Evolutionary conservation across 2,888 invertebrate species (phyloP), one percentile per base, ranked within the genome.

Genomic region (Sabellastarte sp.): DNA sequence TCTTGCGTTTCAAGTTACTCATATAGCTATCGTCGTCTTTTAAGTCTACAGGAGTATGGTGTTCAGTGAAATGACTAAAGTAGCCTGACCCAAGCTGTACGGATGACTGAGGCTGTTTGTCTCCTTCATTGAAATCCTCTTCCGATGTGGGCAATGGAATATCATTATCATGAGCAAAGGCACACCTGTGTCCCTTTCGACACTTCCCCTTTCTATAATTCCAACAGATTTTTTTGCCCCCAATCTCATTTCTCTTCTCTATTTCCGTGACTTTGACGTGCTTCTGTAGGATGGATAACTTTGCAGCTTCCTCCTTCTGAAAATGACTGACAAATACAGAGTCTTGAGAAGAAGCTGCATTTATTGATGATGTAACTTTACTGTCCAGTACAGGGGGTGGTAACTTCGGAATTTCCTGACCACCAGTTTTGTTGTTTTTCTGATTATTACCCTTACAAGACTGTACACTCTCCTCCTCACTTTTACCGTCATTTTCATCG

Each of bases 201-300:
- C 95, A 95, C 32, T 90, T 88, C 1, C 95, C 94, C 81, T 93
- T 93, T 50, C 92, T 87, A 81, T 93, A 93, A 84, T 93, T 95
- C 92, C 93, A 95, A 84, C 95, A 95, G 67, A 95, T 80, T 91
- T 92, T 77, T 90, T 91, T 0, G 93, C 89, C 74, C 89, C 88
- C 52, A 77, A 76, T 3, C 62, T 63, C 28, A 32, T 31, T 55
- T 61, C 58, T 60, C 76, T n/a, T n/a, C n/a, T n/a, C n/a, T n/a
- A n/a, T n/a, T n/a, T n/a, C 80, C 76, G 91, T 93, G 93, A 95
- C 93, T 87, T 93, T 93, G 0, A 95, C 94, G 82, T 95, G 95
- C 77, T 92, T 92, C 77, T 94, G 93, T 56, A 95, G 85, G 64
- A 93, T 89, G n/a, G 93, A 91, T 64, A 90, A 90, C 81, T 94